phyloP scores from a whole-genome alignment of 53 echinoderm and acorn worm genomes.

The Mesocentrotus franciscanus region DNA sequence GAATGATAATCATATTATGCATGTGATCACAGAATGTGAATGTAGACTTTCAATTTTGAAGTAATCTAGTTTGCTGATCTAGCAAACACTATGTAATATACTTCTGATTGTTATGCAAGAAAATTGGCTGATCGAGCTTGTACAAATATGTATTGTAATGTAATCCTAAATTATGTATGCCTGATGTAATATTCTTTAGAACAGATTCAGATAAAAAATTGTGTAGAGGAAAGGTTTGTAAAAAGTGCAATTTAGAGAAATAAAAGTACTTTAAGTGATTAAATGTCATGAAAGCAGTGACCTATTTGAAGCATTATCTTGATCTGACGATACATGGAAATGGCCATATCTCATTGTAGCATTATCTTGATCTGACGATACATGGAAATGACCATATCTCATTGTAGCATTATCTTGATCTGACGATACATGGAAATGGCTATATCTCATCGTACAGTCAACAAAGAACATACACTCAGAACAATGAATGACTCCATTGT shows the following conservation, averaged over 20 bases:
- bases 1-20: slow-evolving; percentile 49
- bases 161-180: slow-evolving; percentile 36
- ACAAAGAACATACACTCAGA: neutral
- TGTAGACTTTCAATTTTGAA: neutral
- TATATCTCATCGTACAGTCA: neutral
- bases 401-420: neutral
- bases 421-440: neutral
- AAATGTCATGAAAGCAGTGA: neutral
- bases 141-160: slow-evolving; percentile 37
- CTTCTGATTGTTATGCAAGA: slow-evolving; percentile 48
- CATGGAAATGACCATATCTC: neutral
- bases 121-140: slow-evolving; percentile 45
- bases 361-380: neutral
- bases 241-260: slow-evolving; percentile 47
- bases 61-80: neutral
- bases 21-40: neutral
- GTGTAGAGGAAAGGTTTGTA: slow-evolving; percentile 19
- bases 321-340: neutral
- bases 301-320: neutral
- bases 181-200: slow-evolving; percentile 8
- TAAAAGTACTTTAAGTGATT: slow-evolving; percentile 2
- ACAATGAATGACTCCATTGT: neutral
- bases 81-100: slow-evolving; percentile 11
- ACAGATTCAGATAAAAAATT: neutral
- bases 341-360: neutral